Base-by-base conservation (phyloP, 2,797 vertebrate species). In the Taenioides sp. region DNA sequence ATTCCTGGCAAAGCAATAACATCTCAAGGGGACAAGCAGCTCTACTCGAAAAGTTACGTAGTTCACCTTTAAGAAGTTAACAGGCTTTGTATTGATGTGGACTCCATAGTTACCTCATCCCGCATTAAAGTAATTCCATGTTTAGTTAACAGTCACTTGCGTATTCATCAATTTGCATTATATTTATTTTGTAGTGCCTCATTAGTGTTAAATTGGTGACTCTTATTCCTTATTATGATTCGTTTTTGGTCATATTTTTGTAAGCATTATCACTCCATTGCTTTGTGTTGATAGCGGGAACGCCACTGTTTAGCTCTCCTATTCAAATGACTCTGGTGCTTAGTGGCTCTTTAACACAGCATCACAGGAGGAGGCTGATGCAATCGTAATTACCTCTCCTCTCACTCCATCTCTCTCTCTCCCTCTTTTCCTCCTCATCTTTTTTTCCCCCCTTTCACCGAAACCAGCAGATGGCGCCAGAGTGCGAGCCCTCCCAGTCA, bases 391-490 rank as follows among this genome's bases (percentile, higher is more conserved):
- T 89, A 89, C 84, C 72, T 84, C 83, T 83, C 22, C 55, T 83
- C 80, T 50, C 49, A 1, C 49, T 50, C 16, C 17, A 7, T 55
- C 52, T 54, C 54, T 22, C 57, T 59, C 57, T 28, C 57, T 27
- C 55, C 55, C 12, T 27, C 20, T 17, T 27, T 59, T 17, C 27
- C 58, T 9, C 25, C 43, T 17, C 25, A 4, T 71, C 77, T 77
- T n/a, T 81, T 14, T 18, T 66, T 28, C n/a, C 12, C 55, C 60
- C 9, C 10, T 9, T 37, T 37, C 28, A n/a, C 18, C 4, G 76
- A 27, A 66, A 52, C 90, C 92, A 91, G 92, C 91, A 94, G 92
- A 90, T 92, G 93, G 93, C 84, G 86, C 91, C 88, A 52, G 18
- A 91, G 80, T 88, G 82, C 81, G 78, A 85, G 87, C 82, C 73